Evolutionary conservation across 2,888 invertebrate genomes (phyloP).

Genomic region (Meganola albula): DNA sequence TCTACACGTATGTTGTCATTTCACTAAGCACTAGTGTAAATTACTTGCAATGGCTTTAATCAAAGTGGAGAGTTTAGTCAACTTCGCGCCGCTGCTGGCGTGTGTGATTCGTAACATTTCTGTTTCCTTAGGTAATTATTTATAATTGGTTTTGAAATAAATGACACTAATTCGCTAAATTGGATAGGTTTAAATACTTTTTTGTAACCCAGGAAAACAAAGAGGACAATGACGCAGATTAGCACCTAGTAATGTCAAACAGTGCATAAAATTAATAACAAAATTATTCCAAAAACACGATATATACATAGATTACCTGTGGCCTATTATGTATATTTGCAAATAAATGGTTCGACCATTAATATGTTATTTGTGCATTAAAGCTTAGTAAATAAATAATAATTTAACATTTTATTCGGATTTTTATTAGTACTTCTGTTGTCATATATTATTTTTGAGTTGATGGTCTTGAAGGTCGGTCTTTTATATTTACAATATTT

Average conservation of each 20-base stretch:
- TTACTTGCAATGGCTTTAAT: background rate
- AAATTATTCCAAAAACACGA: constrained; percentile 12
- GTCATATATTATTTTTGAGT: too few species aligned
- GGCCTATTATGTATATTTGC: constrained; percentile 58
- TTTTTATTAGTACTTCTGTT: too few species aligned
- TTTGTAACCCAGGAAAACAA: background rate
- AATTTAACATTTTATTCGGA: constrained; percentile 29
- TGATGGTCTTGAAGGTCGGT: too few species aligned
- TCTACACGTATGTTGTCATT: too few species aligned
- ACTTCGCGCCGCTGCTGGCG: too few species aligned
- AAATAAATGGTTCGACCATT: constrained; percentile 59
- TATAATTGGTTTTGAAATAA: too few species aligned
- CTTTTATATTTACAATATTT: too few species aligned
- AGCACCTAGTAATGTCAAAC: constrained; percentile 4
- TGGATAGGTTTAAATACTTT: background rate
- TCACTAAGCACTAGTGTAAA: background rate
- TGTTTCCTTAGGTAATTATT: too few species aligned
- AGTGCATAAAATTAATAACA: constrained; percentile 8
- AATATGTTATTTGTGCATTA: constrained; percentile 64
- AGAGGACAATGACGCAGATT: background rate
- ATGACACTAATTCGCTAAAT: constrained; percentile 1
- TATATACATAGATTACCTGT: constrained; percentile 19
- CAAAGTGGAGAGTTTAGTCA: too few species aligned
- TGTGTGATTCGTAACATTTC: too few species aligned
- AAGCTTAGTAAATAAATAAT: constrained; percentile 73